Evolutionary conservation across 2,888 invertebrate genomes (phyloP).

Genomic region (Empis livida): DNA sequence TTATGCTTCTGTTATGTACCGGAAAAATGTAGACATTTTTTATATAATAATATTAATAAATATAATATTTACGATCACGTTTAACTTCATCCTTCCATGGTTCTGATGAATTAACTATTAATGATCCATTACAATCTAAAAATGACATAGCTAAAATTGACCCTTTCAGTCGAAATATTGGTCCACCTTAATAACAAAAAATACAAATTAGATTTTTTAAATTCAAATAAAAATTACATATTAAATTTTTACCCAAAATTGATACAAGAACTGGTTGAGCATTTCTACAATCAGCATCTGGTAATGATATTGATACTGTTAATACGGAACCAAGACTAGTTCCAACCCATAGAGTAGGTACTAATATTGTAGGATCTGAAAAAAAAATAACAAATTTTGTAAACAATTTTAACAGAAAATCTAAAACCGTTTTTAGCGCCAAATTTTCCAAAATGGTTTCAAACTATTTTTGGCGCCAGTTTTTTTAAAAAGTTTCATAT

Average conservation of each 20-base stretch:
- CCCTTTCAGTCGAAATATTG: slow-evolving; percentile 92
- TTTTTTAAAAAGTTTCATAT: too few relatives aligned
- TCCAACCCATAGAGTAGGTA: slow-evolving; percentile 94
- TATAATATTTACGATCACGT: slow-evolving; percentile 30
- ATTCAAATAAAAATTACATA: not conserved
- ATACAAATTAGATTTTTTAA: too few relatives aligned
- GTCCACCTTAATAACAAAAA: too few relatives aligned
- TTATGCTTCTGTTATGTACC: too few relatives aligned
- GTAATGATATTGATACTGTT: slow-evolving; percentile 76
- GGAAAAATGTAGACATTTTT: too few relatives aligned
- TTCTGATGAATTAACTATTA: slow-evolving; percentile 82
- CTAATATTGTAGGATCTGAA: slow-evolving; percentile 65
- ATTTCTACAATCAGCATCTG: slow-evolving; percentile 65
- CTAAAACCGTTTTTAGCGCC: not conserved
- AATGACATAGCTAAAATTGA: slow-evolving; percentile 90
- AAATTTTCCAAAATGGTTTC: too few relatives aligned
- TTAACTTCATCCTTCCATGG: slow-evolving; percentile 76
- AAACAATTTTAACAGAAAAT: too few relatives aligned
- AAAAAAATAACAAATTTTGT: not conserved
- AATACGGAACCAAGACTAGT: slow-evolving; percentile 94
- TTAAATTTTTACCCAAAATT: slow-evolving; percentile 56
- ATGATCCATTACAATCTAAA: slow-evolving; percentile 86
- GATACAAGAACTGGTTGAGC: slow-evolving; percentile 79
- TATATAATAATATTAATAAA: too few relatives aligned
- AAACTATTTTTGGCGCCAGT: too few relatives aligned